Conservation (phyloP, 2,888 invertebrate genomes). For the Chironomus tentans region DNA sequence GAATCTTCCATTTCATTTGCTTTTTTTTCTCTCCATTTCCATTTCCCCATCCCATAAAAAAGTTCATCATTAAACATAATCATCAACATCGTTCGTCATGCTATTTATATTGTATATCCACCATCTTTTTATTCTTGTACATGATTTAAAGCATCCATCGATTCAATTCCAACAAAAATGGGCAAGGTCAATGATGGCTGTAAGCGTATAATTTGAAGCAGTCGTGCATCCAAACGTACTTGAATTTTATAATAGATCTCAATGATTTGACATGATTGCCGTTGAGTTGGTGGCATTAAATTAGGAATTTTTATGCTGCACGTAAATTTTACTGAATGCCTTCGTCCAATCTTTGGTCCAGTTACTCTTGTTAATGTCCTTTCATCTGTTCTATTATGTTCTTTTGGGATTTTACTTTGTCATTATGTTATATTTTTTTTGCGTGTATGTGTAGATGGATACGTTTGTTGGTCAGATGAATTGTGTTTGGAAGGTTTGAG, state of each 20-base stretch:
- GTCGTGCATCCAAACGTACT: not conserved
- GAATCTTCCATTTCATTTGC: slow-evolving; percentile 7
- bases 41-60: not conserved
- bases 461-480: too few species aligned
- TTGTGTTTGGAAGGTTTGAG: too few species aligned
- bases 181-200: not conserved
- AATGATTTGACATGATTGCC: not conserved
- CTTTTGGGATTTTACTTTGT: not conserved
- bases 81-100: not conserved
- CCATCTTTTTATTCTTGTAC: too few species aligned
- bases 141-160: not conserved
- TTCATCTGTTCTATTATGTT: not conserved
- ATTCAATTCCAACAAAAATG: not conserved
- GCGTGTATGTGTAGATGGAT: too few species aligned
- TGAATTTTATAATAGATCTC: not conserved
- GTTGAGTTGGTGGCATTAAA: not conserved
- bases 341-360: not conserved
- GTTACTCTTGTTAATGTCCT: not conserved
- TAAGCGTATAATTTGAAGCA: not conserved
- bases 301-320: not conserved
- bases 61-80: not conserved
- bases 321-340: not conserved
- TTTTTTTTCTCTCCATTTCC: not conserved
- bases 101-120: not conserved
- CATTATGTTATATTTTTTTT: not conserved